Base-by-base conservation (phyloP, 2,113 vertebrate genomes). In the Tragelaphus scriptus region DNA sequence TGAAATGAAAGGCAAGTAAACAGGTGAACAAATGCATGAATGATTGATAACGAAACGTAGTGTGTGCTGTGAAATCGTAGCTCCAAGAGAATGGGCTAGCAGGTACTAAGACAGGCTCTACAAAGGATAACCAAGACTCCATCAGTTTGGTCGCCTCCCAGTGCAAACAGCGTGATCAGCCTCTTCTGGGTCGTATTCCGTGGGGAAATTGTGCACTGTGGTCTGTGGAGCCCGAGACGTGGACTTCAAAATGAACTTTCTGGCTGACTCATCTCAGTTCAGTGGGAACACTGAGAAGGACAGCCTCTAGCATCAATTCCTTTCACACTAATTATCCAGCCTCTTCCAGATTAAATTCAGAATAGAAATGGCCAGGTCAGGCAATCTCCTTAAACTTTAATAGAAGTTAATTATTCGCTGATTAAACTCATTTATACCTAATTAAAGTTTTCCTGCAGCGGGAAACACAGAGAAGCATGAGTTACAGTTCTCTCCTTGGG, bases 391-490 rank as follows among this genome's bases (percentile, higher is more conserved):
- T 98, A 98, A 98, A 98, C 97, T 98, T 99, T 98, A 99, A 99
- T 98, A 90, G 98, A 98, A 98, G 98, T 99, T 99, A 99, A 99
- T 99, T 99, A 99, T 98, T 99, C 98, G 99, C 99, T 99, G 98
- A 98, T 99, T 98, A 98, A 99, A 98, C 98, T 98, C 98, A 98
- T 99, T 99, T 98, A 98, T 92, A 98, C 96, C 99, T 99, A 99
- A 99, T 99, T 99, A 99, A 99, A 99, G 95, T 96, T 98, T 98
- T 98, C 97, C 97, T 97, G 93, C 85, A 86, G 97, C 97, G 93
- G 89, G 98, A 98, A 98, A 98, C 95, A 95, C 97, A 98, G 98
- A 85, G 61, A 25, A 85, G 36, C 30, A 10, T 30, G 84, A 95
- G 88, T 93, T 97, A 91, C 36, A 63, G 47, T 90, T 91, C 87